Evolutionary conservation across 2,113 vertebrate species (phyloP).

Genomic region (Salvelinus fontinalis): DNA sequence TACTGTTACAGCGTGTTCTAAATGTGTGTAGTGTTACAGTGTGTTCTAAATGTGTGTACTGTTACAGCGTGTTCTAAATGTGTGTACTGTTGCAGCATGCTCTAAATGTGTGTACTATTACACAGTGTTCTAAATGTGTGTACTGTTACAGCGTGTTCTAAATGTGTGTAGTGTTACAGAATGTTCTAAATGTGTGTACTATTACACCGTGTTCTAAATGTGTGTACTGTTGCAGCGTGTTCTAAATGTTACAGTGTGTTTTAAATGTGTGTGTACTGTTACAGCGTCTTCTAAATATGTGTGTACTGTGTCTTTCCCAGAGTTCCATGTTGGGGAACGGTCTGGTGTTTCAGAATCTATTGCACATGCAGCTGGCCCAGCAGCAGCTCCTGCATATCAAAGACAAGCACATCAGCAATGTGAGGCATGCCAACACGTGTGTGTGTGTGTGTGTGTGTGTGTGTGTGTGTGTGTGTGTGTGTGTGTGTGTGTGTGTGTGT

Average conservation of each 20-base stretch:
- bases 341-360: conserved; percentile 86
- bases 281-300: neutral
- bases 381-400: conserved; percentile 90
- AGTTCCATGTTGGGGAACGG: conserved; percentile 80
- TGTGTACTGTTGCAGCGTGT: neutral
- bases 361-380: conserved; percentile 85
- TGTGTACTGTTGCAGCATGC: no score
- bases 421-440: conserved; percentile 66
- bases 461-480: neutral
- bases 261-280: no score
- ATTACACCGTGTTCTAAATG: neutral
- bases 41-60: no score
- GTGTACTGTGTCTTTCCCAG: conserved; percentile 62
- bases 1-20: no score
- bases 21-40: no score
- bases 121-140: no score
- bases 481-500: no score
- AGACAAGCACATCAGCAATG: conserved; percentile 83
- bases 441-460: no score
- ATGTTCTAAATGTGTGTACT: neutral
- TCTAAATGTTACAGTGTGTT: neutral
- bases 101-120: no score
- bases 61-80: no score
- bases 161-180: neutral
- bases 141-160: no score